Evolutionary conservation across 2,113 vertebrate species (phyloP).

Genomic region (Maccullochella peelii): DNA sequence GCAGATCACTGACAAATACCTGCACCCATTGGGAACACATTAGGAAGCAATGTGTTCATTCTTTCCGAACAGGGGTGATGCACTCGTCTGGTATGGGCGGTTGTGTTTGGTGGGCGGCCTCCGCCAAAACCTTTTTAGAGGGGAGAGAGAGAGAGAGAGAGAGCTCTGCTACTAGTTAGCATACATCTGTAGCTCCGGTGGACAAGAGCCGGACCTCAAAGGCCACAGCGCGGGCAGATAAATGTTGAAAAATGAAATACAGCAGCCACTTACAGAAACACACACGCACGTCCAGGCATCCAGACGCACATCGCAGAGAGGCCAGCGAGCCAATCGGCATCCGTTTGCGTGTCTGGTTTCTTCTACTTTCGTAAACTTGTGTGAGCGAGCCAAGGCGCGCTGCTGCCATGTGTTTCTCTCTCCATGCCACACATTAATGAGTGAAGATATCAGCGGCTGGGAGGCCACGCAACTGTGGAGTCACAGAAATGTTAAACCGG

Average conservation of each 20-base stretch:
- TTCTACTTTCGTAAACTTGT: conserved; percentile 57
- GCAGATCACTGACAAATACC: conserved; percentile 75
- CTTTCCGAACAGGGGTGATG: conserved; percentile 80
- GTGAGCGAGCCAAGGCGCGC: conserved; percentile 62
- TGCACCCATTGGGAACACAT: conserved; percentile 82
- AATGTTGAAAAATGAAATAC: conserved; percentile 77
- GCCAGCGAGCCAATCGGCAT: conserved; percentile 49
- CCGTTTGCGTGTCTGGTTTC: conserved; percentile 77
- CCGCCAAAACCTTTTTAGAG: conserved; percentile 47
- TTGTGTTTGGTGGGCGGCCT: conserved; percentile 70
- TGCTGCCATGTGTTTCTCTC: conserved; percentile 75
- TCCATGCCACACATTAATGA: conserved; percentile 72
- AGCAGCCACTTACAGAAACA: conserved; percentile 62
- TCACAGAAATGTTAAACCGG: conserved; percentile 53
- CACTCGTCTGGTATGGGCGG: conserved; percentile 81
- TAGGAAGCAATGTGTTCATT: conserved; percentile 82
- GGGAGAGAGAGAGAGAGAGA: conserved; percentile 15
- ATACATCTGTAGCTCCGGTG: conserved; percentile 72
- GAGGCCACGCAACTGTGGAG: conserved; percentile 54
- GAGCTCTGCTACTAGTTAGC: conserved; percentile 80
- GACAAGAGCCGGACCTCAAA: conserved; percentile 60
- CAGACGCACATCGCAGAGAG: conserved; percentile 10
- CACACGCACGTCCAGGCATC: conserved; percentile 60
- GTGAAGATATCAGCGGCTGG: conserved; percentile 54
- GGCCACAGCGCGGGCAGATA: conserved; percentile 65